phyloP scores from a whole-genome alignment of 1,140 invertebrate genomes.

The Drosophila auraria region DNA sequence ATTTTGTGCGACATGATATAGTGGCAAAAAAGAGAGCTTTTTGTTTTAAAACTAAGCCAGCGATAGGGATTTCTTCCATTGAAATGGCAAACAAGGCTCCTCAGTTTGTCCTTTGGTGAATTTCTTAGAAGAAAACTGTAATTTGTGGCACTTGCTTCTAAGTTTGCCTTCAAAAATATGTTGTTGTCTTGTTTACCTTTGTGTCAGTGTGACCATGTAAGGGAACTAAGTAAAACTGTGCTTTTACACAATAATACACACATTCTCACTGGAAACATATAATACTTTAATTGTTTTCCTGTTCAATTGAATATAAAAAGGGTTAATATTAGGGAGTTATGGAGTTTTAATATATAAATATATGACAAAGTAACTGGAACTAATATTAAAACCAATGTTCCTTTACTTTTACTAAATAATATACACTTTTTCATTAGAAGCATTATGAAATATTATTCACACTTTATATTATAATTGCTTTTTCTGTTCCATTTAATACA shows the following conservation, averaged over 20 bases:
- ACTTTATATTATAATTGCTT: no score
- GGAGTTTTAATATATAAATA: no score
- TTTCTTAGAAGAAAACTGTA: no score
- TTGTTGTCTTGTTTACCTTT: neutral
- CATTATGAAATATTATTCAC: no score
- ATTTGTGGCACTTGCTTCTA: neutral
- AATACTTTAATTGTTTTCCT: neutral
- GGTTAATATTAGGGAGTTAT: neutral
- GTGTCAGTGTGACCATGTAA: neutral
- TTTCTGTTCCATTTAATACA: no score
- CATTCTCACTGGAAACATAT: neutral
- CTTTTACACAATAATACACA: neutral
- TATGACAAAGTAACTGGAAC: neutral
- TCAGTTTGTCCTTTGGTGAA: no score
- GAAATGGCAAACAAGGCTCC: neutral
- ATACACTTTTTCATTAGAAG: no score
- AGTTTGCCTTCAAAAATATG: neutral
- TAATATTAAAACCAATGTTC: neutral
- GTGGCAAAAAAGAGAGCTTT: neutral
- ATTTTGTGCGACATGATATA: constrained; percentile 2
- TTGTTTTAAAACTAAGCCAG: neutral
- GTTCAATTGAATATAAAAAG: neutral
- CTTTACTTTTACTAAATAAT: no score
- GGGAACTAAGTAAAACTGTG: neutral
- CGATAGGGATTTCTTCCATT: no score